Base-by-base conservation (phyloP, 2,797 vertebrate genomes). In the Agapornis canus region DNA sequence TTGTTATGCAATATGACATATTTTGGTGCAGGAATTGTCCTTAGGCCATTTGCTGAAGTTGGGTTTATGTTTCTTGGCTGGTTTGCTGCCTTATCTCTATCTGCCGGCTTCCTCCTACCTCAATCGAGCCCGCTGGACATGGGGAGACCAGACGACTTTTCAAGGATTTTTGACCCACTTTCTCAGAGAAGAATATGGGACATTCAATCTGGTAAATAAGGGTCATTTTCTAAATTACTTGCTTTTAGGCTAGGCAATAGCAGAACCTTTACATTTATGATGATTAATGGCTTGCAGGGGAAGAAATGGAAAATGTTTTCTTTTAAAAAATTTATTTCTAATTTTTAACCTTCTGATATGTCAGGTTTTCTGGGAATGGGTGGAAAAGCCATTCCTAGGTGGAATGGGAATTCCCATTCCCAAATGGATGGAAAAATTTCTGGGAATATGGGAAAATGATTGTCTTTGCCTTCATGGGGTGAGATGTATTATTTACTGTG, bases 121-220 rank as follows among this genome's bases (percentile, higher is more conserved):
- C 94, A 99, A 93, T 96, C 97, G 77, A 48, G 99, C 99, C 54
- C 98, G 98, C 77, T 99, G 99, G 99, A 99, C 98, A 92, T 99
- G 99, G 99, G 99, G 99, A 91, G 99, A 99, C 98, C 99, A 99
- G 98, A 99, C 99, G 10, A 98, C 98, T 42, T 40, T 99, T 84
- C 97, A 96, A 42, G 99, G 99, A 65, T 98, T 99, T 94, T 96
- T 99, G 93, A 99, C 98, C 54, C 99, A 99, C 97, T 98, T 99
- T 93, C 98, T 99, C 95, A 98, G 99, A 97, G 97, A 98, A 94
- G 99, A 99, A 96, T 99, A 99, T 35, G 99, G 99, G 97, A 99
- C 99, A 29, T 99, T 99, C 98, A 99, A 94, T 95, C 98, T 98
- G 98, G 98, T 98, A 98, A 97, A 92, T 82, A 82, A 65, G 57